A percentile compares a stretch with the other conserved stretches of the same genome.
Conservation (phyloP, 2,888 invertebrate species). For the Luffia ferchaultella region DNA sequence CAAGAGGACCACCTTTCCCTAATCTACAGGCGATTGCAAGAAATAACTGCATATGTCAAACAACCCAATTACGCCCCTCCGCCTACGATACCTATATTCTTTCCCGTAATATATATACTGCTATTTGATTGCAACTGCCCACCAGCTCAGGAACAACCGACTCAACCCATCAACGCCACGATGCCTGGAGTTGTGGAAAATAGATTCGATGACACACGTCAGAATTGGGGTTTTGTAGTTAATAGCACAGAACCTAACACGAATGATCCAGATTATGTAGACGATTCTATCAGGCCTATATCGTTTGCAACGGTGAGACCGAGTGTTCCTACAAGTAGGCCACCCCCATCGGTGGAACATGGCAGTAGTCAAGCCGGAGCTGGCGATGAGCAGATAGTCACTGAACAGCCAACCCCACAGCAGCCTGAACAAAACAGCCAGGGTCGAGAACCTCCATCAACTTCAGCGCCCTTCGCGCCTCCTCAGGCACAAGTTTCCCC, state of each 20-base stretch:
- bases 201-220: constrained; percentile 35
- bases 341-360: constrained; percentile 35
- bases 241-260: constrained; percentile 5
- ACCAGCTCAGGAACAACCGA: constrained; percentile 10
- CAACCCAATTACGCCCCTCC: constrained; percentile 14
- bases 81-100: constrained; percentile 26
- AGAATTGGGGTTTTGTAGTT: constrained; percentile 35
- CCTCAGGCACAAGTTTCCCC: constrained; percentile 25
- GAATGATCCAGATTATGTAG: constrained; percentile 22
- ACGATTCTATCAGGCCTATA: constrained; percentile 37
- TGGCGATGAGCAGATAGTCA: constrained; percentile 1
- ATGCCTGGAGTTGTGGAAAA: constrained; percentile 19
- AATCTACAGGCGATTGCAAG: constrained; percentile 18
- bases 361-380: constrained; percentile 27
- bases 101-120: constrained; percentile 33
- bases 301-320: constrained; percentile 32
- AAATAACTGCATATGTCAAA: constrained; percentile 14
- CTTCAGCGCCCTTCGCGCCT: constrained; percentile 21
- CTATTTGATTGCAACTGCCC: constrained; percentile 28
- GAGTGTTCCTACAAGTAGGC: constrained; percentile 22
- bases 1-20: constrained; percentile 15
- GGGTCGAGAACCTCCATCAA: neutral
- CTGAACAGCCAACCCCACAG: neutral
- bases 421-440: neutral
- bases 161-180: constrained; percentile 12